Percentiles rank a stretch among this genome's conserved stretches.
These are phyloP conservation scores for Spisula subtruncata DNA, from an alignment of 2,888 invertebrate species.

Conservation along the genomic window DNA sequence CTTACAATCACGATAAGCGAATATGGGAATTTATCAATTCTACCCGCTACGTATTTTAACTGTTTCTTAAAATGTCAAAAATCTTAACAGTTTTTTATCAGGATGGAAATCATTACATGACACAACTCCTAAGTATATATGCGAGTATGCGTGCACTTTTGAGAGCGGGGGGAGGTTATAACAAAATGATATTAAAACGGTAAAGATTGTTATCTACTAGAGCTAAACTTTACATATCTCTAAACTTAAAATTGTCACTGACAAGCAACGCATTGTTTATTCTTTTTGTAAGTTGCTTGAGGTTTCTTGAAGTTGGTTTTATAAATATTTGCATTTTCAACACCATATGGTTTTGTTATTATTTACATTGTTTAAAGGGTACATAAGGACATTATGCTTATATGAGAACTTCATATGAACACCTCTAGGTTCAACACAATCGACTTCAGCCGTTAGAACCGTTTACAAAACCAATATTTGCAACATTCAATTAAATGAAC, in stretches of 20 bases:
- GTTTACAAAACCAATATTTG: neutral
- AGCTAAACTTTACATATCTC: no score
- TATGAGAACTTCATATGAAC: neutral
- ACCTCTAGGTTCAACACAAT: neutral
- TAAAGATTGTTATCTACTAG: no score
- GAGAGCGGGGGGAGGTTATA: neutral
- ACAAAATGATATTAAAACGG: no score
- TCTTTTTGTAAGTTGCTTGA: no score
- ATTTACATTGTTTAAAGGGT: no score
- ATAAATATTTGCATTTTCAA: no score
- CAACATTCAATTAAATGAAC: no score
- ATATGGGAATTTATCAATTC: neutral
- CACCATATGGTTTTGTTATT: no score
- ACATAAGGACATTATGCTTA: neutral
- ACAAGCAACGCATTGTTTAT: no score
- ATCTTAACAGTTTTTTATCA: neutral
- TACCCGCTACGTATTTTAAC: neutral
- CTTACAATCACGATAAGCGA: neutral
- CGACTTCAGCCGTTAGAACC: no score
- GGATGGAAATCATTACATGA: neutral
- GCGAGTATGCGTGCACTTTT: neutral
- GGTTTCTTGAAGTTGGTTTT: no score
- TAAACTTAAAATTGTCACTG: no score
- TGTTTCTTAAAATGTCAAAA: neutral
- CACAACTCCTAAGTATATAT: neutral